Evolutionary conservation across 2,797 vertebrate species (phyloP).

Genomic region (Leptoclinus maculatus): DNA sequence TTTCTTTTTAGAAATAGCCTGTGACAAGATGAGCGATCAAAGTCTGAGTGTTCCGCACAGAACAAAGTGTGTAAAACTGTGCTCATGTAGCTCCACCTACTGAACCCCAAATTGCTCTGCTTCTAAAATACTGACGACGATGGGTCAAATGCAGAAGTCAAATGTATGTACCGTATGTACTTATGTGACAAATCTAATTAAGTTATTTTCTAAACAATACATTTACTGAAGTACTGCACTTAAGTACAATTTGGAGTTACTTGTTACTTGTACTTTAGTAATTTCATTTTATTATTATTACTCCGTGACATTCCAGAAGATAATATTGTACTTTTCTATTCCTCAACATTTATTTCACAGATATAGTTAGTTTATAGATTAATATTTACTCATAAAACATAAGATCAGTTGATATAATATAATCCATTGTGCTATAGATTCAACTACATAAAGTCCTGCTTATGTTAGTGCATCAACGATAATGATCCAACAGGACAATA

Average conservation of each 20-base stretch:
- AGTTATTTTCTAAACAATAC: no score
- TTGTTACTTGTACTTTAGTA: no score
- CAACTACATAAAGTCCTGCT: neutral
- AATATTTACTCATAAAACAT: neutral
- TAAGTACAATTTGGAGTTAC: no score
- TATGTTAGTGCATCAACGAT: neutral
- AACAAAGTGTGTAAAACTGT: neutral
- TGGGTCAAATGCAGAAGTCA: no score
- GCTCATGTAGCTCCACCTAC: neutral
- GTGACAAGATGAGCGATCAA: neutral
- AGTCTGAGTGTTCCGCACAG: slow-evolving; percentile 4
- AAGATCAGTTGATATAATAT: neutral
- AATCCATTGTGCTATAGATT: neutral
- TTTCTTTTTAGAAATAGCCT: slow-evolving; percentile 17
- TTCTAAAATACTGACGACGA: no score
- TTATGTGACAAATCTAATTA: no score
- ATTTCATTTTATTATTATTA: neutral
- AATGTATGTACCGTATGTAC: no score
- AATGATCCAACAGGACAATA: neutral
- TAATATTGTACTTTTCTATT: neutral
- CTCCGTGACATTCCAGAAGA: neutral
- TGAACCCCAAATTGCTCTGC: no score
- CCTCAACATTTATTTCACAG: neutral
- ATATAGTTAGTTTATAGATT: neutral
- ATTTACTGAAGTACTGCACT: neutral